Percentiles rank a stretch among this genome's conserved stretches.
Evolutionary conservation across 2,797 vertebrate species (phyloP).

Genomic region (Eleutherodactylus coqui): DNA sequence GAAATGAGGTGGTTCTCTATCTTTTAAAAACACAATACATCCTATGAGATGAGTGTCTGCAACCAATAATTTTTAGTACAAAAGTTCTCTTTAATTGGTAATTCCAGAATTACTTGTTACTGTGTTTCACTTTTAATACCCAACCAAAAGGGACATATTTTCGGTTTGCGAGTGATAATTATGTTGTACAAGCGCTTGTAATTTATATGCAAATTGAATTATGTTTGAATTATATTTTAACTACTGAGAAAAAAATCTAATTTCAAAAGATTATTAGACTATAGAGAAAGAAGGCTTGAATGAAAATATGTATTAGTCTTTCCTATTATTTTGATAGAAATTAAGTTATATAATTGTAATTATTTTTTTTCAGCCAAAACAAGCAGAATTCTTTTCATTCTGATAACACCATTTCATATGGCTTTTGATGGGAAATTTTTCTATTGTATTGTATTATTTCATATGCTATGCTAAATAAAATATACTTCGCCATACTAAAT

Average conservation of each 20-base stretch:
- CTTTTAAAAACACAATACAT: constrained; percentile 32
- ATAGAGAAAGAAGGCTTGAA: constrained; percentile 30
- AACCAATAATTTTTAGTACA: constrained; percentile 52
- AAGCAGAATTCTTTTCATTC: constrained; percentile 17
- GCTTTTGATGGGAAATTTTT: neutral
- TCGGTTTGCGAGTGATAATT: constrained; percentile 56
- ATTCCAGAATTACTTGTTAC: constrained; percentile 54
- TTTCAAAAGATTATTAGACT: constrained; percentile 51
- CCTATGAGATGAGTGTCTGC: constrained; percentile 1
- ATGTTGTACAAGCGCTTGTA: constrained; percentile 50
- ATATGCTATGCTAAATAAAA: neutral
- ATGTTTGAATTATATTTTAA: constrained; percentile 58
- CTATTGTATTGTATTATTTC: constrained; percentile 28
- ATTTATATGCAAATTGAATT: constrained; percentile 61
- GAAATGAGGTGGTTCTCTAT: constrained; percentile 46
- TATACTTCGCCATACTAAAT: neutral
- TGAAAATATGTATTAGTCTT: constrained; percentile 52
- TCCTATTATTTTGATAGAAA: constrained; percentile 48
- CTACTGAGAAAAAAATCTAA: constrained; percentile 32
- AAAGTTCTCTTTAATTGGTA: constrained; percentile 56
- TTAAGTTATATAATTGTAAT: constrained; percentile 50
- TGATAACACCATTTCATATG: constrained; percentile 4
- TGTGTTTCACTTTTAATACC: constrained; percentile 57
- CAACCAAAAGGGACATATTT: constrained; percentile 39
- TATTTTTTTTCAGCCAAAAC: constrained; percentile 42